These are phyloP conservation scores for Eclectus roratus DNA, from an alignment of 2,113 vertebrate genomes.

Conservation along the genomic window DNA sequence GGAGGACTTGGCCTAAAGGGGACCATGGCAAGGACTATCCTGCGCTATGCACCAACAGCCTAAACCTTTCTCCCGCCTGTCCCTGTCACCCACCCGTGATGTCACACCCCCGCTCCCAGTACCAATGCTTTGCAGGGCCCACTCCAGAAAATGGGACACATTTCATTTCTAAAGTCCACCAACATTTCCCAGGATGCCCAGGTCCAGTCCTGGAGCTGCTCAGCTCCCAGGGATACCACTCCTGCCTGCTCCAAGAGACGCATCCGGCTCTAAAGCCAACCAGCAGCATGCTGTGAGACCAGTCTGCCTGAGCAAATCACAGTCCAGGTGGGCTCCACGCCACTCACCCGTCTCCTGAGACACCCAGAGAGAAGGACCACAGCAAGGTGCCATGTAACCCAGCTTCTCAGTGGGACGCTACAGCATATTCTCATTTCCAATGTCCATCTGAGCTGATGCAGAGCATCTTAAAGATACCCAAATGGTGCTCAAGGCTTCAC, in stretches of 20 bases:
- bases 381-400: not conserved
- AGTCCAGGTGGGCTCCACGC: not conserved
- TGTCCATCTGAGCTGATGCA: accelerated
- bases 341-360: accelerated
- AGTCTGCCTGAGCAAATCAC: not conserved
- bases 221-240: not conserved
- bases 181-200: not conserved
- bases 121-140: not conserved
- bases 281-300: accelerated
- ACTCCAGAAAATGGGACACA: accelerated
- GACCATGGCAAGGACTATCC: not conserved
- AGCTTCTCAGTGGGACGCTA: accelerated
- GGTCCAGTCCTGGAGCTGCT: not conserved
- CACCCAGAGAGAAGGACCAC: not conserved
- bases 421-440: not conserved
- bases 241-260: not conserved
- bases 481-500: not conserved
- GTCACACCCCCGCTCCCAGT: accelerated
- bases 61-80: not conserved
- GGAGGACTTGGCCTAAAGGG: not conserved
- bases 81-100: accelerated
- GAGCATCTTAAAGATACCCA: not conserved
- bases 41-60: not conserved
- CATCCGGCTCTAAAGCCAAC: accelerated
- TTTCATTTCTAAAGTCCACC: not conserved